These are phyloP conservation scores for Grallaria varia DNA, from an alignment of 2,113 vertebrate genomes.

Conservation along the genomic window DNA sequence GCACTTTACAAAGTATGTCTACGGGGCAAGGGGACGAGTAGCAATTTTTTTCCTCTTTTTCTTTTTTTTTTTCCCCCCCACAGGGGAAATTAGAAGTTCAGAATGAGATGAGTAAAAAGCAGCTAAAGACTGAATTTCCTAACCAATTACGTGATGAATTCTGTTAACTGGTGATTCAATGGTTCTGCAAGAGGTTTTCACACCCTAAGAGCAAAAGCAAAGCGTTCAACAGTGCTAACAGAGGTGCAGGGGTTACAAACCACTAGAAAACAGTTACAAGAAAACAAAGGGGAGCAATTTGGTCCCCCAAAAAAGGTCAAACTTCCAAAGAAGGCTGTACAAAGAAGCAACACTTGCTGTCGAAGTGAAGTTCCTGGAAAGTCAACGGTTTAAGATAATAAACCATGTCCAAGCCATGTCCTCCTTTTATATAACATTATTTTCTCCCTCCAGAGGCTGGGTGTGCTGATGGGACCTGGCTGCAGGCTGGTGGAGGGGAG, in stretches of 20 bases:
- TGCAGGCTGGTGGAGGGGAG: neutral
- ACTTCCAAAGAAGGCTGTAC: neutral
- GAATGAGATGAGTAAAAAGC: neutral
- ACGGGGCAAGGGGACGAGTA: neutral
- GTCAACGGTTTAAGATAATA: neutral
- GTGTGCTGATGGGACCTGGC: neutral
- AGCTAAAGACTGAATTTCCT: neutral
- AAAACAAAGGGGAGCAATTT: neutral
- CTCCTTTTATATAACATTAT: neutral
- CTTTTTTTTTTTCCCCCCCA: neutral
- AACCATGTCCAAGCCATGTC: rapidly evolving
- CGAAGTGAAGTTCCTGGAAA: neutral
- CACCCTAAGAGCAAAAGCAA: neutral
- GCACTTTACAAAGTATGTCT: neutral
- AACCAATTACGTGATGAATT: neutral
- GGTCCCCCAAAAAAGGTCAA: neutral
- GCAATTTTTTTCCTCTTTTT: neutral
- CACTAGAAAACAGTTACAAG: neutral
- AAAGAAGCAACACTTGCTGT: neutral
- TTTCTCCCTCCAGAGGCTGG: neutral
- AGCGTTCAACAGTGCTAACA: neutral
- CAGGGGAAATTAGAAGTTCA: neutral
- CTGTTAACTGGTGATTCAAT: neutral
- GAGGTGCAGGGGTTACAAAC: neutral
- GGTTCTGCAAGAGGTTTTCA: constrained; percentile 4